phyloP scores from a whole-genome alignment of 1,140 invertebrate genomes.

The Ephestia elutella region DNA sequence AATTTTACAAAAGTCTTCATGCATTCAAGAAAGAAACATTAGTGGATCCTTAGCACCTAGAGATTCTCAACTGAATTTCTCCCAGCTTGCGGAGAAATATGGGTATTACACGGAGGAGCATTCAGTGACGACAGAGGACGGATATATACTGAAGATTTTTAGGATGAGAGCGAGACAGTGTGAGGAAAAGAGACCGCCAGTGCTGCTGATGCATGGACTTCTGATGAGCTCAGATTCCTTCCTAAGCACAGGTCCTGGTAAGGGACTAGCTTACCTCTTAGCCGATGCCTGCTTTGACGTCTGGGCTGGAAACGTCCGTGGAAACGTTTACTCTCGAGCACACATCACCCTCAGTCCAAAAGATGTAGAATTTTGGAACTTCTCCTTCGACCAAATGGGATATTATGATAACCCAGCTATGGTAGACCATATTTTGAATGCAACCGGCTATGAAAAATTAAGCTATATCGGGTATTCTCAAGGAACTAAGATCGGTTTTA shows the following conservation, averaged over 20 bases:
- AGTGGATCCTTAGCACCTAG: no score
- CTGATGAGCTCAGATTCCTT: not conserved
- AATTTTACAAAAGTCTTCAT: no score
- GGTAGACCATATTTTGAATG: slow-evolving; percentile 75
- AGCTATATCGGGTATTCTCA: no score
- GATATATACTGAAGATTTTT: slow-evolving; percentile 1
- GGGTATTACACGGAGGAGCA: not conserved
- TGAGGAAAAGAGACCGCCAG: not conserved
- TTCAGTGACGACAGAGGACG: not conserved
- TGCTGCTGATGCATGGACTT: not conserved
- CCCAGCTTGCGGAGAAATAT: not conserved
- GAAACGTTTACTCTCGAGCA: not conserved
- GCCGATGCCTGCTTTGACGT: not conserved
- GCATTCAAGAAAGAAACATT: no score
- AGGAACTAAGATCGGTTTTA: no score
- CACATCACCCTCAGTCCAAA: not conserved
- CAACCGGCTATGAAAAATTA: slow-evolving; percentile 36
- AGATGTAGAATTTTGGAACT: slow-evolving; percentile 77
- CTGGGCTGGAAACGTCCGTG: not conserved
- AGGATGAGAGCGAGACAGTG: not conserved
- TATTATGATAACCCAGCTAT: slow-evolving; percentile 78
- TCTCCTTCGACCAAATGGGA: slow-evolving; percentile 81
- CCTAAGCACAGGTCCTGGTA: not conserved
- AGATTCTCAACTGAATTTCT: not conserved
- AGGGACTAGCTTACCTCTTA: not conserved